phyloP scores from a whole-genome alignment of 2,888 invertebrate genomes.

The Tinea trinotella region DNA sequence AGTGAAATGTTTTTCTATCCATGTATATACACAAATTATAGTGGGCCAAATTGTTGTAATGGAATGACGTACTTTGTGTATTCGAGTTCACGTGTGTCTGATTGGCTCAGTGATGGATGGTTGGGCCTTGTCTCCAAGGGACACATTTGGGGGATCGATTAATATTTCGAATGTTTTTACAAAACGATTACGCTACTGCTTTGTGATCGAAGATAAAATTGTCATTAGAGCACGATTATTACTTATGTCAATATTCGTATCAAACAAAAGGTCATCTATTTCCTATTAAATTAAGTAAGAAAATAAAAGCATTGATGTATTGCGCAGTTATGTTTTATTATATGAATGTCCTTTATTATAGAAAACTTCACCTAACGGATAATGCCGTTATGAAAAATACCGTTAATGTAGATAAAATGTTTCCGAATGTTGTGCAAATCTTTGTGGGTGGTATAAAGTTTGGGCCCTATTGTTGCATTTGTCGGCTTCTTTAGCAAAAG shows the following conservation, averaged over 20 bases:
- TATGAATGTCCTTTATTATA: neutral
- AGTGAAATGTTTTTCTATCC: conserved; percentile 65
- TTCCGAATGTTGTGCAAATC: conserved; percentile 45
- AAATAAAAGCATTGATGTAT: neutral
- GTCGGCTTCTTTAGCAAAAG: conserved; percentile 41
- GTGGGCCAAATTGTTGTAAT: conserved; percentile 53
- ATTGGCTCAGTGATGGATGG: conserved; percentile 62
- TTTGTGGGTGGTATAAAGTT: conserved; percentile 34
- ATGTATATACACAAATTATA: conserved; percentile 54
- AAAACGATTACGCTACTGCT: conserved; percentile 20
- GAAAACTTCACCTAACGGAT: neutral
- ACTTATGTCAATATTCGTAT: conserved; percentile 2
- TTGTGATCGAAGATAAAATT: conserved; percentile 15
- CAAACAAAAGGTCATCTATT: conserved; percentile 1
- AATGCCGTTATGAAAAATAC: conserved; percentile 9
- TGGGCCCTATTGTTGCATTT: conserved; percentile 22
- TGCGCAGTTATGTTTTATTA: neutral
- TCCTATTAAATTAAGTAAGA: conserved; percentile 1
- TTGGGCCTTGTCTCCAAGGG: conserved; percentile 42
- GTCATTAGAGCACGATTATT: conserved; percentile 4
- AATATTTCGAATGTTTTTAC: conserved; percentile 31
- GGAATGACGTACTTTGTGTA: conserved; percentile 36
- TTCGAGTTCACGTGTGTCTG: conserved; percentile 41
- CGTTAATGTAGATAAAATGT: conserved; percentile 10
- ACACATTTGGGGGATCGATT: conserved; percentile 35